A percentile compares a stretch with the other conserved stretches of the same genome.
These are phyloP conservation scores for Lithobates pipiens DNA, from an alignment of 2,797 vertebrate genomes.

Conservation along the genomic window DNA sequence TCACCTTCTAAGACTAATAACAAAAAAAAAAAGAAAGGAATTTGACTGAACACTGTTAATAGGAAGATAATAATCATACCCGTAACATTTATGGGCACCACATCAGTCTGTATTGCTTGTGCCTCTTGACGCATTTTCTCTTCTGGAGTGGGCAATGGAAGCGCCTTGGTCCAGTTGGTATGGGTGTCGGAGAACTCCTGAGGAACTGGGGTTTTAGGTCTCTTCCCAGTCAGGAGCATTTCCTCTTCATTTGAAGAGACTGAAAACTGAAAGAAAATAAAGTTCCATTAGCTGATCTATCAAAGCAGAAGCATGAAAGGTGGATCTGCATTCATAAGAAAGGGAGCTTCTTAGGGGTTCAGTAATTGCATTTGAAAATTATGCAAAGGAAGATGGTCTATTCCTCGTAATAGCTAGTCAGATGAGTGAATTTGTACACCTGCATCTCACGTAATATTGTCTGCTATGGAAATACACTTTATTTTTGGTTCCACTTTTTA, in stretches of 20 bases:
- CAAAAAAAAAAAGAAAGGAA: background rate
- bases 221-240: slow-evolving; percentile 80
- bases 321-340: too few species aligned
- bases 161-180: slow-evolving; percentile 82
- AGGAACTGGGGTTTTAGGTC: slow-evolving; percentile 81
- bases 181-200: slow-evolving; percentile 79
- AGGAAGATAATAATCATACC: slow-evolving; percentile 76
- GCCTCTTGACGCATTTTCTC: slow-evolving; percentile 95
- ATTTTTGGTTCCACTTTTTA: too few species aligned
- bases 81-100: slow-evolving; percentile 94
- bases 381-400: too few species aligned
- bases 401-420: too few species aligned
- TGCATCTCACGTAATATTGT: too few species aligned
- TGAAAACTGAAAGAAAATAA: slow-evolving; percentile 70
- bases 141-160: slow-evolving; percentile 91
- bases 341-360: too few species aligned
- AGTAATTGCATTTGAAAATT: too few species aligned
- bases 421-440: too few species aligned
- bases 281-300: background rate
- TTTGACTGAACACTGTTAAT: background rate
- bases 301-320: background rate
- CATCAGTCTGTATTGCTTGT: slow-evolving; percentile 88
- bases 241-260: slow-evolving; percentile 76
- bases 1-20: background rate
- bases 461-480: too few species aligned